phyloP scores from a whole-genome alignment of 2,113 vertebrate species.

The Columba livia region DNA sequence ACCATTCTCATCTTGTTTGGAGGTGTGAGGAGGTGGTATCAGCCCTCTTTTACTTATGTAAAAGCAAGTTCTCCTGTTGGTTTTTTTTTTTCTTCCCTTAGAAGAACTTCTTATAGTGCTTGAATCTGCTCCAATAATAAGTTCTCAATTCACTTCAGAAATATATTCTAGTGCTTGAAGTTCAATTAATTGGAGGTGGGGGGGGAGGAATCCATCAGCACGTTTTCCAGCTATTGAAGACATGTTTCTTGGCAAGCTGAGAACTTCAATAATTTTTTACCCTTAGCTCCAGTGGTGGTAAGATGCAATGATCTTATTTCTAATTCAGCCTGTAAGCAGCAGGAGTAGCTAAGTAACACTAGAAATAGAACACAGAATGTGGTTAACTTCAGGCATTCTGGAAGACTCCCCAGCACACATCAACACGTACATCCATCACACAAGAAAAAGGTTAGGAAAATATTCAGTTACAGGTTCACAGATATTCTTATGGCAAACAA shows the following conservation, averaged over 20 bases:
- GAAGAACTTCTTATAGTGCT: constrained; percentile 39
- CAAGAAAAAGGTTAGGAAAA: background rate
- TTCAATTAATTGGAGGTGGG: constrained; percentile 1
- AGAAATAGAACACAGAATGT: background rate
- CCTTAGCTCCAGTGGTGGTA: background rate
- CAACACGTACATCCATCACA: background rate
- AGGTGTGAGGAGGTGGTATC: constrained; percentile 51
- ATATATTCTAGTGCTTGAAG: constrained; percentile 21
- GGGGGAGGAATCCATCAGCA: constrained; percentile 29
- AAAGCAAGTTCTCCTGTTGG: background rate
- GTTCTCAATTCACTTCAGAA: constrained; percentile 31
- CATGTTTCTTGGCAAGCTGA: constrained; percentile 3
- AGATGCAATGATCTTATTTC: background rate
- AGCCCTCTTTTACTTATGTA: constrained; percentile 44
- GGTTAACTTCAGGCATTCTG: background rate
- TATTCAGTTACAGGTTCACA: background rate
- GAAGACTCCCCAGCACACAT: background rate
- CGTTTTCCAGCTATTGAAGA: constrained; percentile 3
- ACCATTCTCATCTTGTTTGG: constrained; percentile 47
- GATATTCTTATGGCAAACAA: background rate
- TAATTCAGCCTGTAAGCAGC: background rate
- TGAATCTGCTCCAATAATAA: constrained; percentile 44
- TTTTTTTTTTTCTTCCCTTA: background rate
- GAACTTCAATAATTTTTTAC: background rate
- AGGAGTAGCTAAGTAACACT: background rate